Evolutionary conservation across 2,113 vertebrate genomes (phyloP).

Genomic region (Vicugna pacos): DNA sequence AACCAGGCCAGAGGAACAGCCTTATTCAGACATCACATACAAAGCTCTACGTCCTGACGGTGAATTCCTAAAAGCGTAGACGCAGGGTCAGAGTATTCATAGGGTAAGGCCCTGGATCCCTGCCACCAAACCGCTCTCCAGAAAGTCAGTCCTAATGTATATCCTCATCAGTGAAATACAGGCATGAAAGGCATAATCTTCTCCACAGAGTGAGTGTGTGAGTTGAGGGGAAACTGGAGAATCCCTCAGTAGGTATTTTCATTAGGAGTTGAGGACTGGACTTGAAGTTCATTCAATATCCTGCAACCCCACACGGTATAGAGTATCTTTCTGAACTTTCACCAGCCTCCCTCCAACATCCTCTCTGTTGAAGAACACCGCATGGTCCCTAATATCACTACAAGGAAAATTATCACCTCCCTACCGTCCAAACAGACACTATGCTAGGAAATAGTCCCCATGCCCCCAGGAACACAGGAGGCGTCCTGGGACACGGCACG

Average conservation of each 20-base stretch:
- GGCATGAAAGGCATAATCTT: not conserved
- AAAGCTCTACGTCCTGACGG: not conserved
- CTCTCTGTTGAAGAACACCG: not conserved
- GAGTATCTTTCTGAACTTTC: not conserved
- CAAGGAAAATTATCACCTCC: not conserved
- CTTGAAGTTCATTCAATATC: not conserved
- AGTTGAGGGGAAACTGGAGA: not conserved
- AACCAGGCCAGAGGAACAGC: too few relatives aligned
- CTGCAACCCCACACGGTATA: not conserved
- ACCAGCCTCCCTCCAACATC: not conserved
- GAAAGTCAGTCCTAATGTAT: not conserved
- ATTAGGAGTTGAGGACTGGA: not conserved
- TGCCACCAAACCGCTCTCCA: not conserved
- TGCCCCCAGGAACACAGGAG: not conserved
- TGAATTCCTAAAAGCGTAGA: not conserved
- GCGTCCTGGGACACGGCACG: not conserved
- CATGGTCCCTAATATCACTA: not conserved
- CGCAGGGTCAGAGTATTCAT: not conserved
- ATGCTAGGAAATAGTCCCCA: not conserved
- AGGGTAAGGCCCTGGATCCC: not conserved
- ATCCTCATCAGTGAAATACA: fast-evolving
- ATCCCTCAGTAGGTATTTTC: not conserved
- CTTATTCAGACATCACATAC: not conserved
- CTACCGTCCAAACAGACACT: not conserved
- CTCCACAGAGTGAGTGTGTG: not conserved